phyloP scores from a whole-genome alignment of 1,140 invertebrate species.

The Caenorhabditis briggsae region DNA sequence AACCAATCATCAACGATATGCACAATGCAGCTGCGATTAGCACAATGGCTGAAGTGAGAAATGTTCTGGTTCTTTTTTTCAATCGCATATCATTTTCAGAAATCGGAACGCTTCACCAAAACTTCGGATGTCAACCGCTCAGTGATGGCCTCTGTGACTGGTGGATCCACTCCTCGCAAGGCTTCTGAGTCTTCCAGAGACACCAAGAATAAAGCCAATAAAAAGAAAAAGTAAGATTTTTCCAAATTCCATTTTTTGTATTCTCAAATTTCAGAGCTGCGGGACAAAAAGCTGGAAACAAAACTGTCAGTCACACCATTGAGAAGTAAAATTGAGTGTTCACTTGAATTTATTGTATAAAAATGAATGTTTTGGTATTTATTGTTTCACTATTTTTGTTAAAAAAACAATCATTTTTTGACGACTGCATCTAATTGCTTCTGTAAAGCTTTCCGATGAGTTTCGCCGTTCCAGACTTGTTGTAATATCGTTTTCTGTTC shows the following conservation, averaged over 20 bases:
- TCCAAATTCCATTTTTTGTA: background rate
- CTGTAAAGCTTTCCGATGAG: conserved; percentile 14
- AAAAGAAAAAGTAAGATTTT: conserved; percentile 17
- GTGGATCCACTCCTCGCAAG: background rate
- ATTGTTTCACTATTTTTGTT: background rate
- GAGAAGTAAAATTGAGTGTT: background rate
- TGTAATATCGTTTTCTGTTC: conserved; percentile 9
- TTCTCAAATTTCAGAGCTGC: background rate
- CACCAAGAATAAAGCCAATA: background rate
- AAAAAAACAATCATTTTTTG: background rate
- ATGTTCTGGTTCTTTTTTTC: background rate
- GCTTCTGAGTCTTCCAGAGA: background rate
- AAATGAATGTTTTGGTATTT: too few relatives aligned
- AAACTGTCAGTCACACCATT: background rate
- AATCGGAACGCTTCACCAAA: background rate
- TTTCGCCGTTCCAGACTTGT: conserved; percentile 29
- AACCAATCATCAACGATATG: conserved; percentile 51
- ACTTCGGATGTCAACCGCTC: background rate
- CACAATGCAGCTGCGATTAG: conserved; percentile 23
- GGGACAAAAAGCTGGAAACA: background rate
- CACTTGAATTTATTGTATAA: background rate
- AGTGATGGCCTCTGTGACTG: background rate
- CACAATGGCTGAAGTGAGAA: background rate
- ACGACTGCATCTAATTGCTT: conserved; percentile 29
- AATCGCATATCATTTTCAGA: background rate